These are phyloP conservation scores for Geophilus truncorum DNA, from an alignment of 2,888 invertebrate genomes.

Conservation along the genomic window DNA sequence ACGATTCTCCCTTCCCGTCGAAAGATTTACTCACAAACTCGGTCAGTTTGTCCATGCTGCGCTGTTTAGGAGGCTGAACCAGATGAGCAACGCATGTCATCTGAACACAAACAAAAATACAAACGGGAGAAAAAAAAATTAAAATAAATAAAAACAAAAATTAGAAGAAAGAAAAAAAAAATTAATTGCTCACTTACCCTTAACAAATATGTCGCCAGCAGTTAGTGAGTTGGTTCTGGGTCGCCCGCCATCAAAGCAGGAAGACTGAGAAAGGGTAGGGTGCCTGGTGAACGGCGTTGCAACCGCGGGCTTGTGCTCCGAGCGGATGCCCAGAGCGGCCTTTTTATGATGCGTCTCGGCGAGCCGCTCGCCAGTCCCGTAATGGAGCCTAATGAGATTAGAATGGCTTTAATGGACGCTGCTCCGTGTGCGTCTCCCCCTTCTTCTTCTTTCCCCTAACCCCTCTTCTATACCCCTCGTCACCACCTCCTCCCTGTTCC, in stretches of 20 bases:
- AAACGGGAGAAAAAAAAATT: not conserved
- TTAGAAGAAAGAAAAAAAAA: not conserved
- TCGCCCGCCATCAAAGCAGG: not conserved
- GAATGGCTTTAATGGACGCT: constrained; percentile 27
- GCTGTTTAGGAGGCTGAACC: not conserved
- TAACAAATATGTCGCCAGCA: not conserved
- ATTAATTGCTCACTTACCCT: not conserved
- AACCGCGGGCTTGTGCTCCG: constrained; percentile 12
- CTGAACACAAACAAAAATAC: not conserved
- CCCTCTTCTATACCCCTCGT: not conserved
- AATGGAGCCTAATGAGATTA: constrained; percentile 31
- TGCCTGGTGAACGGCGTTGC: not conserved
- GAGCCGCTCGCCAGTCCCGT: not conserved
- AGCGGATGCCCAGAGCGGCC: constrained; percentile 7
- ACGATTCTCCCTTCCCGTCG: constrained; percentile 48
- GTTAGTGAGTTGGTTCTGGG: not conserved
- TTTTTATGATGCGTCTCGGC: constrained; percentile 28
- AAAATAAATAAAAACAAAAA: not conserved
- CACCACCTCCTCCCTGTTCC: not conserved
- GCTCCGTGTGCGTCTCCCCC: not conserved
- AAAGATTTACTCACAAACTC: constrained; percentile 86
- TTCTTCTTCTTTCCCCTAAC: not conserved
- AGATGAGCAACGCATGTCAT: constrained; percentile 13
- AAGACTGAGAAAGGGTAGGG: not conserved
- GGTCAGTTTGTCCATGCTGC: constrained; percentile 75